Conservation (phyloP, 2,888 invertebrate genomes). For the Dolomedes plantarius region DNA sequence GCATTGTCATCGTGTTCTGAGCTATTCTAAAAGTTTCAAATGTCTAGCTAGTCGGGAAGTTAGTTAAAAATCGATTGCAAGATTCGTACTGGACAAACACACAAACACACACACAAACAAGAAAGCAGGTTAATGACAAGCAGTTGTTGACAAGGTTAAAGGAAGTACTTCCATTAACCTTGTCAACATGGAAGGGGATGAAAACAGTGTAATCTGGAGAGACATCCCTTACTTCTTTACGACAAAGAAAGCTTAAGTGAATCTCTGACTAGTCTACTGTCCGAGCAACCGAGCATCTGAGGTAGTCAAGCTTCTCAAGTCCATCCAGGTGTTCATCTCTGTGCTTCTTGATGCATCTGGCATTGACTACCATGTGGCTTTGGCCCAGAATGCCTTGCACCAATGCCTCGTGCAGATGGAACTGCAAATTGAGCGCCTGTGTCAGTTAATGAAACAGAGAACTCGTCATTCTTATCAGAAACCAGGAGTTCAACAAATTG, state of each 20-base stretch:
- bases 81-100: too few relatives aligned
- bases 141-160: constrained; percentile 95
- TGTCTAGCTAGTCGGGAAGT: too few relatives aligned
- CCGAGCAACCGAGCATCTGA: constrained; percentile 91
- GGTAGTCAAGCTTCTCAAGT: constrained; percentile 95
- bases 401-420: constrained; percentile 92
- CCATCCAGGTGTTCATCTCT: constrained; percentile 96
- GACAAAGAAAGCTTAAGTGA: constrained; percentile 93
- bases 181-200: constrained; percentile 72
- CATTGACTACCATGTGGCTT: constrained; percentile 97
- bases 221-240: constrained; percentile 92
- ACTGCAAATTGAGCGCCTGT: constrained; percentile 94
- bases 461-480: constrained; percentile 81
- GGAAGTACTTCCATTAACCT: too few relatives aligned
- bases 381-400: constrained; percentile 96
- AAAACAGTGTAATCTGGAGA: constrained; percentile 81
- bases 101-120: too few relatives aligned
- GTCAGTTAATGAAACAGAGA: constrained; percentile 93
- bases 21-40: too few relatives aligned
- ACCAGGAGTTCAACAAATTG: constrained; percentile 82
- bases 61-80: too few relatives aligned
- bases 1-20: too few relatives aligned
- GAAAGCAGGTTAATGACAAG: too few relatives aligned
- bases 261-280: constrained; percentile 92
- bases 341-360: constrained; percentile 96